These are phyloP conservation scores for Gobio gobio DNA, from an alignment of 2,113 vertebrate species.

Conservation along the genomic window DNA sequence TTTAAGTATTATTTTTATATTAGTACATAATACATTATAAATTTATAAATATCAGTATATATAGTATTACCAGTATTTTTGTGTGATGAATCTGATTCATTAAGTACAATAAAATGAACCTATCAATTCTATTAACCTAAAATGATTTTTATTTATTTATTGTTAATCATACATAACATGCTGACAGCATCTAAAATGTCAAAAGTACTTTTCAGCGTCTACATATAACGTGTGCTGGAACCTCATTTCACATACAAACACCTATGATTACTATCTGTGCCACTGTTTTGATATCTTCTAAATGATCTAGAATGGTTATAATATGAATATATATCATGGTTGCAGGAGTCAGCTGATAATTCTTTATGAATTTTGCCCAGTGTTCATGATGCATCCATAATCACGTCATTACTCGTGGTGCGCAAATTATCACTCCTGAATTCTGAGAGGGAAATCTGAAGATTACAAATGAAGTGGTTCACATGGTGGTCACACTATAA, in stretches of 20 bases:
- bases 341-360: neutral
- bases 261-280: neutral
- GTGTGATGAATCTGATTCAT: neutral
- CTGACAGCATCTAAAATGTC: neutral
- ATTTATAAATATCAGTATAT: neutral
- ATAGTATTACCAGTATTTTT: neutral
- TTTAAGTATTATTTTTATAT: neutral
- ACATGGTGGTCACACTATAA: constrained; percentile 31
- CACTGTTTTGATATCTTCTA: neutral
- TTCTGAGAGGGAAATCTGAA: neutral
- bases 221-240: neutral
- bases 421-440: neutral
- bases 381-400: neutral
- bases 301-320: neutral
- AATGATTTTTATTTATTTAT: neutral
- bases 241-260: too few relatives aligned
- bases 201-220: neutral
- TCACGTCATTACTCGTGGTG: neutral
- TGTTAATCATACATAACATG: neutral
- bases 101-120: neutral
- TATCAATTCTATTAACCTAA: neutral
- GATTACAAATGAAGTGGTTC: constrained; percentile 39
- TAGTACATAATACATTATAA: neutral
- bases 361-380: neutral
- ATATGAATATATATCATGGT: neutral